Base-by-base conservation (phyloP, 2,888 invertebrate genomes). In the Cheilosia variabilis region DNA sequence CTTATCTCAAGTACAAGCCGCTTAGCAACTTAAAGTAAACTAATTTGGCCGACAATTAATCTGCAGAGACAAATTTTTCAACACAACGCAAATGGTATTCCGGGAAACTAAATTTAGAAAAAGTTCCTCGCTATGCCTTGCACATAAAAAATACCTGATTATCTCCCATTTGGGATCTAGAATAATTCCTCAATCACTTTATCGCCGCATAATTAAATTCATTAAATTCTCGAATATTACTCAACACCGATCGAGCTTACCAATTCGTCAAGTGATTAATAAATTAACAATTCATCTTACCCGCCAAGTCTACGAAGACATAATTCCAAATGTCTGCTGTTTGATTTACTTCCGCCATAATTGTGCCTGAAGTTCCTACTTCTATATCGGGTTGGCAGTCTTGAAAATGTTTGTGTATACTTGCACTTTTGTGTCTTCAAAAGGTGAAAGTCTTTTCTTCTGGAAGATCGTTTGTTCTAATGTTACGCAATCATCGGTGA, bases 221-320 rank as follows among this genome's bases (percentile, higher is more conserved):
- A 55, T 68, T 37, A 13, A 69, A 19, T 17, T 24, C n/a, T 45
- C 4, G 34, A 27, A 31, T 43, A 22, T 43, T 37, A 37, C 69
- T 58, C 17, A 24, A 17, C 19, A 34, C 57, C 9, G 13, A 34
- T 5, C 34, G 7, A 24, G 41, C 34, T 45, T n/a, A 15, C 4
- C 15, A 22, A n/a, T 15, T 43, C 6, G 6, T 43, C 10, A 45
- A 15, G 60, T 43, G n/a, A 15, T 37, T 1, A 34, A 17, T 34
- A 34, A 65, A 43, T 62, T 71, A 57, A 34, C 58, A 57, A 75
- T 65, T 75, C 50, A 17, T 10, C 84, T 89, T 90, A 96, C 96
- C 96, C 88, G 95, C 95, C 88, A 95, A 90, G 88, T 96, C 96
- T 76, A 92, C 92, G 89, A 96, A 95, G 72, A 95, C 88, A 87